Evolutionary conservation across 2,888 invertebrate species (phyloP).

Genomic region (Dendrolimus houi): DNA sequence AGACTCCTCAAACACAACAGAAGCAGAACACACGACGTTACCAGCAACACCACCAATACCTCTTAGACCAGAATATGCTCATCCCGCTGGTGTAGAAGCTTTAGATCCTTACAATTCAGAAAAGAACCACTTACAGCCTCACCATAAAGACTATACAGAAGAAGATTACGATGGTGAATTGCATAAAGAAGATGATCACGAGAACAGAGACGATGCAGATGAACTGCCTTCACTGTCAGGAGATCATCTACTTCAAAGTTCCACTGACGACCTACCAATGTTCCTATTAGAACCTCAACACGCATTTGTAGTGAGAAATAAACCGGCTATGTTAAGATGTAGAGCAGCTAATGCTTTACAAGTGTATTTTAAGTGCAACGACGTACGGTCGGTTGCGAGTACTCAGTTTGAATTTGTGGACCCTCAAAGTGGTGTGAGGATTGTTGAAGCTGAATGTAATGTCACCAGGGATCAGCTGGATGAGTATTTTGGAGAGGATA

Average conservation of each 20-base stretch:
- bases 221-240: conserved; percentile 65
- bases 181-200: conserved; percentile 65
- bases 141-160: conserved; percentile 62
- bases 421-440: conserved; percentile 91
- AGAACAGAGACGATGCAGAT: conserved; percentile 66
- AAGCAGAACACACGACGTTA: conserved; percentile 45
- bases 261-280: conserved; percentile 85
- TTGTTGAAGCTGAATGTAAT: conserved; percentile 91
- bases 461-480: conserved; percentile 94
- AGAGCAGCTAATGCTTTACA: conserved; percentile 92
- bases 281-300: conserved; percentile 92
- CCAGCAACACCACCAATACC: conserved; percentile 54
- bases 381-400: conserved; percentile 80
- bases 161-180: conserved; percentile 67
- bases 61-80: conserved; percentile 63
- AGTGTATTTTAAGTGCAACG: conserved; percentile 95
- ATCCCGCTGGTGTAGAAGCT: conserved; percentile 65
- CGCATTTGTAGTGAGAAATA: conserved; percentile 92
- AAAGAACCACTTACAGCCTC: conserved; percentile 48
- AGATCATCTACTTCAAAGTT: conserved; percentile 66
- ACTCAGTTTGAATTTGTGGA: conserved; percentile 91
- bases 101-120: conserved; percentile 69
- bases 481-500: conserved; percentile 93
- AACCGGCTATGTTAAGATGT: conserved; percentile 92
- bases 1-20: conserved; percentile 55